These are phyloP conservation scores for Drosophila paramelanica DNA, from an alignment of 2,888 invertebrate genomes.

Conservation along the genomic window DNA sequence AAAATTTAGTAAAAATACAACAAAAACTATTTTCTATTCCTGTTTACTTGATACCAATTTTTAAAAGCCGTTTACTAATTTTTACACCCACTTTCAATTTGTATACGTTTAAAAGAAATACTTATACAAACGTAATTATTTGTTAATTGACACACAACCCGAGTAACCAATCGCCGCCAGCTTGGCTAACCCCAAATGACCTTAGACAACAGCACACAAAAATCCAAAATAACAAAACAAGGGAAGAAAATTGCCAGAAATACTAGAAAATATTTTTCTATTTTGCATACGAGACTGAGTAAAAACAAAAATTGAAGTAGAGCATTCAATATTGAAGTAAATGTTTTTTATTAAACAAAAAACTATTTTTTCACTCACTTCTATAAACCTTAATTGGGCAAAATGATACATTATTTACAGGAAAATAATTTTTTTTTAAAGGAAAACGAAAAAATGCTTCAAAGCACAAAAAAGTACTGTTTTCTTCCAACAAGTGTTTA, in stretches of 20 bases:
- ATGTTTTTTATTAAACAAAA: slow-evolving; percentile 27
- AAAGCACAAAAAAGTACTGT: slow-evolving; percentile 47
- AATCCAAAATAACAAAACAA: slow-evolving; percentile 37
- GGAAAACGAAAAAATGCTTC: slow-evolving; percentile 44
- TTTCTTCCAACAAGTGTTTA: slow-evolving; percentile 54
- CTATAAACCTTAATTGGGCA: slow-evolving; percentile 38
- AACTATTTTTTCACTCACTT: slow-evolving; percentile 41
- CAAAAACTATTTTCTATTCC: slow-evolving; percentile 31
- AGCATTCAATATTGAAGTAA: slow-evolving; percentile 46
- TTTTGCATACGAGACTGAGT: slow-evolving; percentile 76
- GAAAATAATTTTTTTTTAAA: slow-evolving; percentile 54
- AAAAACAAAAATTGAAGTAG: slow-evolving; percentile 51
- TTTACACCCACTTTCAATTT: slow-evolving; percentile 30
- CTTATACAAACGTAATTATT: slow-evolving; percentile 30
- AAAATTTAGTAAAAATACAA: slow-evolving; percentile 28
- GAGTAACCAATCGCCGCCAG: slow-evolving; percentile 32
- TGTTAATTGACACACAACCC: slow-evolving; percentile 45
- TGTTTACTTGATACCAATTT: slow-evolving; percentile 65
- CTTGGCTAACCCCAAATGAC: slow-evolving; percentile 42
- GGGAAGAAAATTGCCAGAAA: slow-evolving; percentile 64
- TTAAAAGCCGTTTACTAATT: slow-evolving; percentile 51
- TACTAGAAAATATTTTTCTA: slow-evolving; percentile 63
- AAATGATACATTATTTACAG: slow-evolving; percentile 55
- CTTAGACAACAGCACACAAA: slow-evolving; percentile 31
- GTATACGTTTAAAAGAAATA: slow-evolving; percentile 25